Base-by-base conservation (phyloP, 30 jellyfish, hydroid and myxozoan species). In the Aurelia sp. region DNA sequence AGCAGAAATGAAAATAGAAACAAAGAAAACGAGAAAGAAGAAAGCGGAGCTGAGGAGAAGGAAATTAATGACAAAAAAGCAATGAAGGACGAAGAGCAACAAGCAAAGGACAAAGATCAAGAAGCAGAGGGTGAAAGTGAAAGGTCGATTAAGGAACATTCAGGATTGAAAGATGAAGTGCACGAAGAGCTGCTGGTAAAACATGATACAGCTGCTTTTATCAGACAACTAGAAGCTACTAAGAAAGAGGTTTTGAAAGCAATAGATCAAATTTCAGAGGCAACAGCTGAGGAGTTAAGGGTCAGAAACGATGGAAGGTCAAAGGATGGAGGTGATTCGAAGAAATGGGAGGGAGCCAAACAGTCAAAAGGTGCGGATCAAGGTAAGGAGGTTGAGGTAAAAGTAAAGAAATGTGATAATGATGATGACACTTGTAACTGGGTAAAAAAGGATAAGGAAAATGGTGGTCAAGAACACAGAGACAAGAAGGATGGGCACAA, bases 171-270 rank as follows among this genome's bases (percentile, higher is more conserved):
- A 9, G 33, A 18, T 12, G 27, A 59, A 18, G 16, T 5, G 5
- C 69, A 59, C 33, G 69, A 59, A 21, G 33, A 18, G 23, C 33
- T 59, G 33, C 69, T 59, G 11, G 69, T 59, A 59, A n/a, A 13
- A 59, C 69, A 59, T 21, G 69, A 59, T 21, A 59, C 69, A 21
- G 69, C 23, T 59, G 13, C 69, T 59, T 59, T 59, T n/a, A 59
- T 59, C 4, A 18, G 33, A 18, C 69, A 59, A 21, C 7, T 59
- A 6, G 69, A 59, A 59, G 69, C 33, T 13, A 21, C 23, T 18
- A 59, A 59, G 69, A 59, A 59, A 21, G 33, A 21, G 33, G 69
- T 59, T 59, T n/a, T 21, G 33, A 59, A 59, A 21, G 55, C 55
- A 10, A 44, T 44, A 7, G 55, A 10, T 44, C 55, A 44, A 44